A percentile compares a stretch with the other conserved stretches of the same genome.
These are phyloP conservation scores for Hydractinia symbiolongicarpus DNA, from an alignment of 30 jellyfish, hydroid and myxozoan genomes.

Conservation along the genomic window DNA sequence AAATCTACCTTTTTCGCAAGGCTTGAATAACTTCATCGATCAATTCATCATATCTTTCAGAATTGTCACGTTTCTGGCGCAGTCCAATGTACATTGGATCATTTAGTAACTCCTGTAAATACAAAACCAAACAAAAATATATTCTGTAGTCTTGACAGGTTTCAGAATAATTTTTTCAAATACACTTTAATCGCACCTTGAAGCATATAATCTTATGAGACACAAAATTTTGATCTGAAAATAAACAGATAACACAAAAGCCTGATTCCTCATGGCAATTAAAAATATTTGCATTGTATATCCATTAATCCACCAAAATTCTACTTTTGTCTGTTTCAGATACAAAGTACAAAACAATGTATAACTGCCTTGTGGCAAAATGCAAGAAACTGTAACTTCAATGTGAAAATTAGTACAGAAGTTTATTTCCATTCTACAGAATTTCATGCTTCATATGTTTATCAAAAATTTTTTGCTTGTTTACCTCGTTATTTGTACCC, in stretches of 20 bases:
- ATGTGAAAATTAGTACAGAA: background rate
- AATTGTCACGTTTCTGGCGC: constrained; percentile 60
- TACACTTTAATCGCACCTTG: too few relatives aligned
- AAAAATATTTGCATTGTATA: background rate
- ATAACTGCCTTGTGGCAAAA: background rate
- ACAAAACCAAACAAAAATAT: background rate
- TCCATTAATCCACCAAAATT: background rate
- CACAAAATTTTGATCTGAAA: too few relatives aligned
- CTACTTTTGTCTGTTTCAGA: too few relatives aligned
- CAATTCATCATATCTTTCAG: constrained; percentile 78
- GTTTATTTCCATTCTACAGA: background rate
- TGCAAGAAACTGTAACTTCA: background rate
- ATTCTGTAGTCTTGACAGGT: too few relatives aligned
- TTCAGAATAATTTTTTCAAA: too few relatives aligned
- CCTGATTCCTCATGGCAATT: too few relatives aligned
- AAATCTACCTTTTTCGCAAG: constrained; percentile 63
- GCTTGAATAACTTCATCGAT: constrained; percentile 82
- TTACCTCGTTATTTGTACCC: constrained; percentile 90
- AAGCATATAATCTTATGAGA: too few relatives aligned
- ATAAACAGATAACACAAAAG: too few relatives aligned
- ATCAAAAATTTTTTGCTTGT: background rate
- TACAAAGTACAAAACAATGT: too few relatives aligned
- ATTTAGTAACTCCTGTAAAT: constrained; percentile 52
- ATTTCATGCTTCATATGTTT: background rate
- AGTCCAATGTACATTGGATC: constrained; percentile 93